Base-by-base conservation (phyloP, 1,140 invertebrate species). In the Gonioctena quinquepunctata region DNA sequence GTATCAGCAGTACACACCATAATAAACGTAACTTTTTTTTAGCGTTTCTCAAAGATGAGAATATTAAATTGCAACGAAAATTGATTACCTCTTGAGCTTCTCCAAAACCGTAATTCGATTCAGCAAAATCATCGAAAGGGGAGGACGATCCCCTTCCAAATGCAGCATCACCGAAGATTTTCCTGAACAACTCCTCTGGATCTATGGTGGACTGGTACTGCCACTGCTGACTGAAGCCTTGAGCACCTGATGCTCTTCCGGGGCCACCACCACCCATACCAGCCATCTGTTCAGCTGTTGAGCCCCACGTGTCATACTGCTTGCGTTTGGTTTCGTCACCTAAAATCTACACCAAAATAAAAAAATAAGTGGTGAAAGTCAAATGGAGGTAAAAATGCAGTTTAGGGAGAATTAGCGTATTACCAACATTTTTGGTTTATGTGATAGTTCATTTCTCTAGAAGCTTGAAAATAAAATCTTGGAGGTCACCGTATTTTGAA, bases 171-270 rank as follows among this genome's bases (percentile, higher is more conserved):
- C 93, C 93, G 82, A 95, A 96, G 75, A 96, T 96, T 83, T 94
- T 94, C 57, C 93, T 87, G 83, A 99, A 99, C 3, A 99, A 83
- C 83, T 99, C 97, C 81, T 99, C 96, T 3, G 97, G 96, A 84
- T 99, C 95, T 66, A 98, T 91, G 0, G 89, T 91, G 0, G 95
- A 94, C 71, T 93, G 91, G 77, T 94, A 97, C 71, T 94, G 88
- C 92, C 93, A 96, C 66, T 86, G 87, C 74, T 91, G 87, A 59
- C 85, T 86, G 72, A 90, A 92, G 21, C 88, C 88, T 68, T 90
- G 87, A 7, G 87, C 81, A 5, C 81, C 85, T n/a, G 81, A 77
- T 8, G 79, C 80, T 8, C 76, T 78, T 16, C 80, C 84, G 16
- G 77, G 78, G 2, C 83, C 77, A 1, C 80, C 80, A 8, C 84